Percentiles rank a stretch among this genome's conserved stretches.
Conservation (phyloP, 1,140 invertebrate species). For the Eupeodes corollae region DNA sequence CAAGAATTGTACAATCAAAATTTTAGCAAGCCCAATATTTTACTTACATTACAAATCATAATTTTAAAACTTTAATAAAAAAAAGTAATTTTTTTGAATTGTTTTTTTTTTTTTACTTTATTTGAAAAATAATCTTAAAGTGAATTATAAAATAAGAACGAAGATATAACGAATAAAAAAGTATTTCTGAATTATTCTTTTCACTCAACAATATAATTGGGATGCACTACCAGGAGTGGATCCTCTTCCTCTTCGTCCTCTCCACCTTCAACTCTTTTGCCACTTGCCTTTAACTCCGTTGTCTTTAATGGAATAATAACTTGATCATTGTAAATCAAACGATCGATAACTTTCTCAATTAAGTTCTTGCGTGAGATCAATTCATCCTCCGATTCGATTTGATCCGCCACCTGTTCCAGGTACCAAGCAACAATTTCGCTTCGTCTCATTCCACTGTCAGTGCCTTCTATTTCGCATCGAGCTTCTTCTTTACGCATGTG, state of each 20-base stretch:
- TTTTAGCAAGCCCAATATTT: too few species aligned
- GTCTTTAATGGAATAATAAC: conserved; percentile 80
- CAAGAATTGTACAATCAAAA: too few species aligned
- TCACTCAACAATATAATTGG: conserved; percentile 79
- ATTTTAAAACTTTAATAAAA: too few species aligned
- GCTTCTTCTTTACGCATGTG: conserved; percentile 79
- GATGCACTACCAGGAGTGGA: conserved; percentile 86
- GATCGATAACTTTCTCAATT: conserved; percentile 91
- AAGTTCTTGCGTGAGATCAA: conserved; percentile 77
- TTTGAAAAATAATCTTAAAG: too few species aligned
- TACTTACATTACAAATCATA: too few species aligned
- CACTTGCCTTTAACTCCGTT: conserved; percentile 46
- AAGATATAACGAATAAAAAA: neutral
- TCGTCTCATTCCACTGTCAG: conserved; percentile 54
- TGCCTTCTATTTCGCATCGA: conserved; percentile 51
- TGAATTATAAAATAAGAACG: too few species aligned
- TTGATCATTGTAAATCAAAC: conserved; percentile 85
- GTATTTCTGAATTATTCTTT: neutral
- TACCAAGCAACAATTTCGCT: conserved; percentile 92
- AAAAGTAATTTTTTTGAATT: too few species aligned
- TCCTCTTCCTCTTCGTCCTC: conserved; percentile 59
- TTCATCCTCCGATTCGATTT: conserved; percentile 86
- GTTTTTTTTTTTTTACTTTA: too few species aligned
- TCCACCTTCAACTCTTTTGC: conserved; percentile 36
- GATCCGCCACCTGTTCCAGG: conserved; percentile 74